A percentile compares a stretch with the other conserved stretches of the same genome.
phyloP scores from a whole-genome alignment of 2,888 invertebrate genomes.

The Incurvaria masculella region DNA sequence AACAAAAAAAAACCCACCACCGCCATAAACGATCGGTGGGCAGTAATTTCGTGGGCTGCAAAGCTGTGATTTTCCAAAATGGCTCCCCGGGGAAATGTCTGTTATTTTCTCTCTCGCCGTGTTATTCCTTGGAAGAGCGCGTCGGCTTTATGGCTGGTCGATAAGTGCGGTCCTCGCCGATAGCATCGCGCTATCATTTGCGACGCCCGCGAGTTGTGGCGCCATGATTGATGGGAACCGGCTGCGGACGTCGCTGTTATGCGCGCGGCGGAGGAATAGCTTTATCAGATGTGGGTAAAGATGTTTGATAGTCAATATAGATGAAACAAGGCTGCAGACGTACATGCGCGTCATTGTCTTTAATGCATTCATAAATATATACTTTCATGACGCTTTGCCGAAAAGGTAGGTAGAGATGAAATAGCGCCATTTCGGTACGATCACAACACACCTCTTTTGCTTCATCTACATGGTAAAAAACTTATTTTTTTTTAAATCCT shows the following conservation, averaged over 20 bases:
- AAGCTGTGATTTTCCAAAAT: conserved; percentile 40
- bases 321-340: no score
- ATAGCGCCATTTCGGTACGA: no score
- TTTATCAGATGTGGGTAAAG: not conserved
- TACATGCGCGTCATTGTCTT: no score
- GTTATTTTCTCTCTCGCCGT: conserved; percentile 22
- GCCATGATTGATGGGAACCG: not conserved
- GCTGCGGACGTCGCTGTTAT: not conserved
- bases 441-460: no score
- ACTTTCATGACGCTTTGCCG: no score
- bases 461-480: no score
- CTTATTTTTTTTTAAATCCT: no score
- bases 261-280: not conserved
- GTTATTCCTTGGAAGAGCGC: conserved; percentile 1
- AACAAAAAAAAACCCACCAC: not conserved
- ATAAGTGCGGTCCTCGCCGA: not conserved
- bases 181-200: not conserved
- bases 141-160: not conserved
- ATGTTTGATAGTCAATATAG: no score
- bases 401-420: no score
- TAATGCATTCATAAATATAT: no score
- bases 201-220: not conserved
- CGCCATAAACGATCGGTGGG: conserved; percentile 1
- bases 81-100: conserved; percentile 34
- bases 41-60: conserved; percentile 39